Evolutionary conservation across 2,113 vertebrate species (phyloP).

Genomic region (Ctenodactylus gundi): DNA sequence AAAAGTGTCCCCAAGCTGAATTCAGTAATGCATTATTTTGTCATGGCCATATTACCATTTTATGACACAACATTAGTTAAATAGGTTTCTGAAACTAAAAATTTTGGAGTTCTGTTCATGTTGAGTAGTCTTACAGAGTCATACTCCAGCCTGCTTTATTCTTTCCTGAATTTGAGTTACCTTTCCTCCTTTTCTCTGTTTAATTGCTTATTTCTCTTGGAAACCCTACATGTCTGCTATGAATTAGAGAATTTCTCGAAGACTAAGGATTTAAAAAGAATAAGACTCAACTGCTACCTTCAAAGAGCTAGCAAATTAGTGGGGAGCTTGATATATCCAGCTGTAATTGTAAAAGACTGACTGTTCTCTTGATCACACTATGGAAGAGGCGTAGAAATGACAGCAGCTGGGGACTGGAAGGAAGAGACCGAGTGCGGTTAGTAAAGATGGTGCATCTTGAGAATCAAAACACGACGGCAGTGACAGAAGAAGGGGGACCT

Average conservation of each 20-base stretch:
- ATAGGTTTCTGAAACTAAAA: not conserved
- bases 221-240: not conserved
- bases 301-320: not conserved
- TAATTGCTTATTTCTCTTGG: not conserved
- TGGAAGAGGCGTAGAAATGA: not conserved
- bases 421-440: not conserved
- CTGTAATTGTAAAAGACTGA: not conserved
- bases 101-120: not conserved
- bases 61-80: not conserved
- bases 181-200: not conserved
- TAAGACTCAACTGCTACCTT: not conserved
- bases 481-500: not conserved
- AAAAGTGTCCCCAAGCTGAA: not conserved
- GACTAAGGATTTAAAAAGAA: not conserved
- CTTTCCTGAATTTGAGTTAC: not conserved
- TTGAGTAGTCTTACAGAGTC: not conserved
- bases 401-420: fast-evolving
- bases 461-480: not conserved
- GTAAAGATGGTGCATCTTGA: not conserved
- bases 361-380: not conserved
- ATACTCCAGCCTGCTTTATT: not conserved
- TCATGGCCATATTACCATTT: not conserved
- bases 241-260: not conserved
- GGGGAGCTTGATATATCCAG: not conserved
- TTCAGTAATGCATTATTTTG: not conserved